These are phyloP conservation scores for Orthosia gracilis DNA, from an alignment of 2,888 invertebrate genomes.

Conservation along the genomic window DNA sequence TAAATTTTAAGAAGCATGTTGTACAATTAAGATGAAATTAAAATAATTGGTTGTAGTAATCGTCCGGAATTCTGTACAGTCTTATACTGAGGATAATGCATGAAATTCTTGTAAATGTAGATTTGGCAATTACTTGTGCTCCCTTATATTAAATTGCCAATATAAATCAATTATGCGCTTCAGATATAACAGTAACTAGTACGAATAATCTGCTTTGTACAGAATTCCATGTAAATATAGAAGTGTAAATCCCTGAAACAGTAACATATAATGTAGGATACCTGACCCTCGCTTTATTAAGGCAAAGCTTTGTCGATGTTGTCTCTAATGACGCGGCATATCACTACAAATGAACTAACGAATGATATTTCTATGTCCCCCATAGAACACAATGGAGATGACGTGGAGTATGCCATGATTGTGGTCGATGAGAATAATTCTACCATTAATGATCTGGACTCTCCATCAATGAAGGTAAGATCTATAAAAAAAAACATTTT, in stretches of 20 bases:
- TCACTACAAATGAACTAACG: conserved; percentile 35
- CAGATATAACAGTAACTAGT: conserved; percentile 31
- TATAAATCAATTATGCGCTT: conserved; percentile 27
- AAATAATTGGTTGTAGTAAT: conserved; percentile 35
- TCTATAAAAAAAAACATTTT: conserved; percentile 21
- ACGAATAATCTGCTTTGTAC: conserved; percentile 47
- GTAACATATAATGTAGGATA: conserved; percentile 57
- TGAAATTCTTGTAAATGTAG: conserved; percentile 50
- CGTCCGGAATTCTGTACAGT: conserved; percentile 53
- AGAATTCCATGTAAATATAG: conserved; percentile 59
- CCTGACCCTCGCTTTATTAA: conserved; percentile 80
- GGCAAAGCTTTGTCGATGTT: conserved; percentile 86
- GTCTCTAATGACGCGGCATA: conserved; percentile 62
- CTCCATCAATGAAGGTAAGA: conserved; percentile 96
- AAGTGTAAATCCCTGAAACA: conserved; percentile 47
- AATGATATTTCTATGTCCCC: conserved; percentile 63
- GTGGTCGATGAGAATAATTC: conserved; percentile 97
- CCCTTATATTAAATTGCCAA: conserved; percentile 28
- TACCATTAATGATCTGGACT: conserved; percentile 95
- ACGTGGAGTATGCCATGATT: conserved; percentile 97
- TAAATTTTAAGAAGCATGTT: conserved; percentile 67
- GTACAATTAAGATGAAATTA: conserved; percentile 39
- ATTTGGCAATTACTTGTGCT: conserved; percentile 23
- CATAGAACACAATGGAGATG: conserved; percentile 92
- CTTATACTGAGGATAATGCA: conserved; percentile 35